Base-by-base conservation (phyloP, 2,888 invertebrate species). In the Drosophila algonquin region DNA sequence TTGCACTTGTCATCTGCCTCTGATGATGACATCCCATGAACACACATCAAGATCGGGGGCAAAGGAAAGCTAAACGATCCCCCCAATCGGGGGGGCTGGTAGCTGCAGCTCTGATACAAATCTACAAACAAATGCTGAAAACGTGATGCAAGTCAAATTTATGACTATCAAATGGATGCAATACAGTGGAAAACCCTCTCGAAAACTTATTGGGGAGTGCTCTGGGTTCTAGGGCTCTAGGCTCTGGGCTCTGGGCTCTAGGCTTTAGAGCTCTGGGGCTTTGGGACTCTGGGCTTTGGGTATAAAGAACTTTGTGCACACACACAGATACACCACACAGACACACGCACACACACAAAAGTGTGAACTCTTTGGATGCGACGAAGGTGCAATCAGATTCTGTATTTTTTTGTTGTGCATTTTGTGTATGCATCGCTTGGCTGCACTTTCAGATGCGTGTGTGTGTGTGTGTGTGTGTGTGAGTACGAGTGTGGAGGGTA, bases 281-380 rank as follows among this genome's bases (percentile, higher is more conserved):
- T 27, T 27, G 27, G 27, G 30, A 24, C 7, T 30, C 8, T 30
- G 8, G 27, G 27, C 7, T 27, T 7, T 27, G 27, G 35, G 35
- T 12, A 35, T 35, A 40, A 40, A 40, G 40, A 40, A 40, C 40
- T 40, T 14, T 40, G 40, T 8, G 27, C 27, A 35, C 35, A 10
- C 32, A 35, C 5, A 32, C 32, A 32, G 9, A 10, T 3, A 14
- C 51, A 51, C 14, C 46, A 64, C 18, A 65, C 50, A 54, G 24
- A 63, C 48, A 62, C 32, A 12, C 50, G n/a, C n/a, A 52, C 55
- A 47, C 45, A 21, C 45, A 48, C 62, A 54, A 55, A 59, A 75
- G 87, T 89, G 87, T 82, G 87, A 82, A 89, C 87, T 87, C 76
- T 89, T 68, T 54, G 68, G 51, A 72, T 75, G 87, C 35, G 35